These are phyloP conservation scores for Macquaria australasica DNA, from an alignment of 2,113 vertebrate genomes.

Conservation along the genomic window DNA sequence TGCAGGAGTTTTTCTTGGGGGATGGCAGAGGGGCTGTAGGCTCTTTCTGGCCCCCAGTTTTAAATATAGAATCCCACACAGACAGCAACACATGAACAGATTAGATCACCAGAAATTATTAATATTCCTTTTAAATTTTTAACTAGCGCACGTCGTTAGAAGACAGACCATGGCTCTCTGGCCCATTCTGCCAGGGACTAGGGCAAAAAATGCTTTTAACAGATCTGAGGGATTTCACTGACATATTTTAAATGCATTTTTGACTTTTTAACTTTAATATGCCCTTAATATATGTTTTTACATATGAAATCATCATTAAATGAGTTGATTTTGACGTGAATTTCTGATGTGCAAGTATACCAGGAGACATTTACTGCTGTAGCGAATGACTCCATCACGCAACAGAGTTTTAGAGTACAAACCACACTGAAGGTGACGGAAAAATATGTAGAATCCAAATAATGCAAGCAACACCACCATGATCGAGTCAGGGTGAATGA, in stretches of 20 bases:
- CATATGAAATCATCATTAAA: neutral
- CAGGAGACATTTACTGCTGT: neutral
- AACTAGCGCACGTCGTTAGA: conserved; percentile 60
- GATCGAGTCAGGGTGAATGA: neutral
- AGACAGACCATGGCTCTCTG: conserved; percentile 44
- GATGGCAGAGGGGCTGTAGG: conserved; percentile 21
- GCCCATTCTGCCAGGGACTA: conserved; percentile 31
- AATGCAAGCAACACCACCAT: neutral
- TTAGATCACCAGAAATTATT: conserved; percentile 81
- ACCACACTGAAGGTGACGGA: too few species aligned
- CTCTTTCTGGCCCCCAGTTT: conserved; percentile 47
- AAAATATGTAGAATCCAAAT: neutral
- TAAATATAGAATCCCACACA: conserved; percentile 83
- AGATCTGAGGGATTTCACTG: neutral
- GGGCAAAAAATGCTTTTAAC: conserved; percentile 26
- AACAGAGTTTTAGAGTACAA: too few species aligned
- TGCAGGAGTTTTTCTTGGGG: conserved; percentile 9
- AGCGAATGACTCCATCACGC: neutral
- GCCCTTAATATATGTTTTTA: neutral
- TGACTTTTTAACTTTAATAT: neutral
- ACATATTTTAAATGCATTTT: neutral
- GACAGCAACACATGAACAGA: conserved; percentile 65
- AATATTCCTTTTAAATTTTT: conserved; percentile 78
- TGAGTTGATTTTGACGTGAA: neutral
- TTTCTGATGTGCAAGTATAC: neutral